These are phyloP conservation scores for Plectus sambesii DNA, from an alignment of 1,140 invertebrate species.

Conservation along the genomic window DNA sequence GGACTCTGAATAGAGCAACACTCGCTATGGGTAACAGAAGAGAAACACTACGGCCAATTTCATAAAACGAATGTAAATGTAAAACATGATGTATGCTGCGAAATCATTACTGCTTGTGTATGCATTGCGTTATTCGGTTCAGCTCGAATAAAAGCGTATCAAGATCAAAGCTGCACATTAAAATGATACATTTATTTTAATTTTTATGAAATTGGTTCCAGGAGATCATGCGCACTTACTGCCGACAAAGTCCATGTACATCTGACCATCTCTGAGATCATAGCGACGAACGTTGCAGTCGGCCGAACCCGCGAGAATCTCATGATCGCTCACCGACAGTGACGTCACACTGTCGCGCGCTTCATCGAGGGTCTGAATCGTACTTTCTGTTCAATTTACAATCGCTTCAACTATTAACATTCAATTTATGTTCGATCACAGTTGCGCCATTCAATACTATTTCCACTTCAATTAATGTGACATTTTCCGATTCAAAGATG, in stretches of 20 bases:
- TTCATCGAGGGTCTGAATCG: slow-evolving; percentile 68
- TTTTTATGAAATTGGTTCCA: too few species aligned
- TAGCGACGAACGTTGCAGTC: slow-evolving; percentile 76
- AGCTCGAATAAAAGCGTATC: neutral
- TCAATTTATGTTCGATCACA: neutral
- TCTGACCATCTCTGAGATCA: slow-evolving; percentile 71
- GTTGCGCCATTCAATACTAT: neutral
- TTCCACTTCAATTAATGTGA: neutral
- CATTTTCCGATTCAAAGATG: too few species aligned
- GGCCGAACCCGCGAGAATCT: slow-evolving; percentile 78
- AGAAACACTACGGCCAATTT: neutral
- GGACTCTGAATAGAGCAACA: slow-evolving; percentile 37
- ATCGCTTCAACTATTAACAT: too few species aligned
- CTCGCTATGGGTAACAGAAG: slow-evolving; percentile 1
- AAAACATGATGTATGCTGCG: neutral
- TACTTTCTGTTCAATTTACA: too few species aligned
- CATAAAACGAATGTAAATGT: neutral
- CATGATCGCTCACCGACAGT: slow-evolving; percentile 69
- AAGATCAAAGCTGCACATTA: neutral
- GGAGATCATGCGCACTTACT: too few species aligned
- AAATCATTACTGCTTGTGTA: too few species aligned
- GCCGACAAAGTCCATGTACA: slow-evolving; percentile 72
- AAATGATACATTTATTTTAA: slow-evolving; percentile 8
- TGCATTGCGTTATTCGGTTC: too few species aligned
- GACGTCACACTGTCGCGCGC: slow-evolving; percentile 83